These are phyloP conservation scores for Euthynnus affinis DNA, from an alignment of 2,797 vertebrate species.

Conservation along the genomic window DNA sequence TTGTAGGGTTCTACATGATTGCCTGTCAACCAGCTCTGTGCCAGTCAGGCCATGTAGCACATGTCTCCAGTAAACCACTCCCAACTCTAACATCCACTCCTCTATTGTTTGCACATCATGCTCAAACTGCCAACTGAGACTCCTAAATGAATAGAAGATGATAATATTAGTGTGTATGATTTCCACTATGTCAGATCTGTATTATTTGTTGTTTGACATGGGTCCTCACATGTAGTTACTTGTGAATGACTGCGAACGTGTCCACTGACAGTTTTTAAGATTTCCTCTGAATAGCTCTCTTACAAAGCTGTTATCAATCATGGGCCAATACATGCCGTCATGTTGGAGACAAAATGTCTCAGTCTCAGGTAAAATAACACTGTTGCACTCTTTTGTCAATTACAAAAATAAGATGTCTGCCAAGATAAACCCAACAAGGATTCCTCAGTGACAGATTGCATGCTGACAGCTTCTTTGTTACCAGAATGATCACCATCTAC, in stretches of 20 bases:
- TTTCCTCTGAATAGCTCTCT: not conserved
- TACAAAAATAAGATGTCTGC: constrained; percentile 44
- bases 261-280: not conserved
- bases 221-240: not conserved
- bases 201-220: not conserved
- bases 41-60: constrained; percentile 37
- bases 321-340: not conserved
- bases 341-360: constrained; percentile 22
- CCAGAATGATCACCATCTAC: not conserved
- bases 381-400: constrained; percentile 19
- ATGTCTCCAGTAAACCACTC: constrained; percentile 28
- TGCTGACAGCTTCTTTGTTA: constrained; percentile 13
- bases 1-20: constrained; percentile 59
- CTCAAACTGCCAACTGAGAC: not conserved
- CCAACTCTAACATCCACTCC: constrained; percentile 1
- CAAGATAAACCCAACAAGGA: constrained; percentile 54
- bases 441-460: constrained; percentile 40
- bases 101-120: constrained; percentile 2
- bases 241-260: not conserved
- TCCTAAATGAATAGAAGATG: not conserved
- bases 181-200: not conserved
- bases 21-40: constrained; percentile 35
- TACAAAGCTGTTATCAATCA: constrained; percentile 13
- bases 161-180: not conserved
- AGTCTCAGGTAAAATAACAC: constrained; percentile 29